Evolutionary conservation across 1,140 invertebrate genomes (phyloP).

Genomic region (Drosophila nannoptera): DNA sequence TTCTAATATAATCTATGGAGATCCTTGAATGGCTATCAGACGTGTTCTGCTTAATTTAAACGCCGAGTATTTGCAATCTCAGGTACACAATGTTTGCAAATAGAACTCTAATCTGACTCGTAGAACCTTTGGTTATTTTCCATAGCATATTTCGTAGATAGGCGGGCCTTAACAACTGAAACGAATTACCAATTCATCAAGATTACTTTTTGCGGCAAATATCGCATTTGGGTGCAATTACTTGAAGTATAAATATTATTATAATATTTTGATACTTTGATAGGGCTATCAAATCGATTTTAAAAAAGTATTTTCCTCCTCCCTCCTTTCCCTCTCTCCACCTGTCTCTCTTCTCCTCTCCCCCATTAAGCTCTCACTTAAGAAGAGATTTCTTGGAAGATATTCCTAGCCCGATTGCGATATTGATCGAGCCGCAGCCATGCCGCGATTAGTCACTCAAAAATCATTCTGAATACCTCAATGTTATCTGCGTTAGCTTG

Average conservation of each 20-base stretch:
- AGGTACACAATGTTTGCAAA: neutral
- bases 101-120: neutral
- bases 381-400: no score
- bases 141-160: neutral
- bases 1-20: neutral
- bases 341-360: no score
- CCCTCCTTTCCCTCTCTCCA: no score
- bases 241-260: no score
- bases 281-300: no score
- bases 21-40: no score
- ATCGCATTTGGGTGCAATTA: no score
- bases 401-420: neutral
- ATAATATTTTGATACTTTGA: no score
- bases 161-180: neutral
- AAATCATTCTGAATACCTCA: conserved; percentile 12
- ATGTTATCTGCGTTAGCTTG: conserved; percentile 27
- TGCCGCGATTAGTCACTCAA: conserved; percentile 21
- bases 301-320: no score
- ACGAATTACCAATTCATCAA: conserved; percentile 7
- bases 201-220: no score
- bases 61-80: neutral
- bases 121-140: conserved; percentile 34
- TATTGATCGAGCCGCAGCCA: neutral
- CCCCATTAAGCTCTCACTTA: no score
- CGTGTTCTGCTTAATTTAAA: neutral